Conservation (phyloP, 2,797 vertebrate genomes). For the Bovichtus diacanthus region DNA sequence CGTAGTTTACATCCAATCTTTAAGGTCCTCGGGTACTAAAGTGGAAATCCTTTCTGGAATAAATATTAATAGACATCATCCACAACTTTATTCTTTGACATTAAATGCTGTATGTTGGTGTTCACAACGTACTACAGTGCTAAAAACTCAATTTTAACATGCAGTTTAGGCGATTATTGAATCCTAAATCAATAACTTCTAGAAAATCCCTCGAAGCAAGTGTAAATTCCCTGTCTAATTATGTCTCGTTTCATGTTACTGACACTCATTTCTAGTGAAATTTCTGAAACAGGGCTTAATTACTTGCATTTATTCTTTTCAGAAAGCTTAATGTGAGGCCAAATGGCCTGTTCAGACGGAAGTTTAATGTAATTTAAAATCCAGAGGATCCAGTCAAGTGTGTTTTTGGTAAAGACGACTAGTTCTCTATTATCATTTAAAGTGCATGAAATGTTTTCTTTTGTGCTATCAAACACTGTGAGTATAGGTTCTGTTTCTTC, state of each 20-base stretch:
- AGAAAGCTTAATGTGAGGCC: not conserved
- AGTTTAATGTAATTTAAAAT: not conserved
- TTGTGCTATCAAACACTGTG: not conserved
- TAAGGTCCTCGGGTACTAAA: not conserved
- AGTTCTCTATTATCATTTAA: conserved; percentile 23
- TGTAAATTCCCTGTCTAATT: not conserved
- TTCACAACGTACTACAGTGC: not conserved
- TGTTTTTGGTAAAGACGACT: not conserved
- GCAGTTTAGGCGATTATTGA: conserved; percentile 2
- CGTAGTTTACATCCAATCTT: not conserved
- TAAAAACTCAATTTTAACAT: conserved; percentile 6
- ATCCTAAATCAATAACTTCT: conserved; percentile 6
- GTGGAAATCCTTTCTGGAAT: too few species aligned
- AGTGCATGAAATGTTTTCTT: conserved; percentile 14
- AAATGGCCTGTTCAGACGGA: not conserved
- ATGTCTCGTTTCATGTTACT: not conserved
- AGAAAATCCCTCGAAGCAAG: not conserved
- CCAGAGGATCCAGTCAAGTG: not conserved
- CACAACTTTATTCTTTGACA: not conserved
- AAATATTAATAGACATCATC: not conserved
- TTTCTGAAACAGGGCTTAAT: not conserved
- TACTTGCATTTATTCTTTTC: not conserved
- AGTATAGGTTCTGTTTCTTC: not conserved
- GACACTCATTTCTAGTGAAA: not conserved
- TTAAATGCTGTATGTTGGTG: not conserved